Evolutionary conservation across 2,113 vertebrate species (phyloP).

Genomic region (Chaenogobius annularis): DNA sequence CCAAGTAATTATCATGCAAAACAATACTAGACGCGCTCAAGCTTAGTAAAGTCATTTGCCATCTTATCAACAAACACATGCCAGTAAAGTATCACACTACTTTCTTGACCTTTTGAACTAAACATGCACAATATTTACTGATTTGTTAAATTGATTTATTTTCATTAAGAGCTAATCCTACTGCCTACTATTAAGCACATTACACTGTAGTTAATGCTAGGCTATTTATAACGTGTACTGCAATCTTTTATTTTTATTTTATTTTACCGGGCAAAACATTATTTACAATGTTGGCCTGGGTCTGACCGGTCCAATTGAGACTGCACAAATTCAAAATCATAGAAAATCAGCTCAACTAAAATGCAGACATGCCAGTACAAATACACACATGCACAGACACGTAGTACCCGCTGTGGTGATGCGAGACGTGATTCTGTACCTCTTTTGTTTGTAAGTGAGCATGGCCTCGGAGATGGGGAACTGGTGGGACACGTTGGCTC

Average conservation of each 20-base stretch:
- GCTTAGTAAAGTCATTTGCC: background rate
- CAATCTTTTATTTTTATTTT: background rate
- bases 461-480: conserved; percentile 85
- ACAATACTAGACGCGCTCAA: background rate
- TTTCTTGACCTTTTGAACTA: background rate
- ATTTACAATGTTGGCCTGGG: too few species aligned
- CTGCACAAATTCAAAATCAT: background rate
- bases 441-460: conserved; percentile 81
- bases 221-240: background rate
- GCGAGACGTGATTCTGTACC: conserved; percentile 33
- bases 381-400: conserved; percentile 22
- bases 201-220: background rate
- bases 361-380: conserved; percentile 23
- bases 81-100: background rate
- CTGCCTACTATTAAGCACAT: background rate
- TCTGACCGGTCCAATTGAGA: background rate
- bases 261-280: too few species aligned
- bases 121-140: background rate
- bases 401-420: background rate
- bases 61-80: background rate
- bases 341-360: conserved; percentile 3
- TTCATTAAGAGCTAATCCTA: background rate
- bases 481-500: conserved; percentile 81
- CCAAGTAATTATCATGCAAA: background rate
- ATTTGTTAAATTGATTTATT: background rate